A percentile compares a stretch with the other conserved stretches of the same genome.
Conservation (phyloP, 2,113 vertebrate genomes). For the Aphelocoma coerulescens region DNA sequence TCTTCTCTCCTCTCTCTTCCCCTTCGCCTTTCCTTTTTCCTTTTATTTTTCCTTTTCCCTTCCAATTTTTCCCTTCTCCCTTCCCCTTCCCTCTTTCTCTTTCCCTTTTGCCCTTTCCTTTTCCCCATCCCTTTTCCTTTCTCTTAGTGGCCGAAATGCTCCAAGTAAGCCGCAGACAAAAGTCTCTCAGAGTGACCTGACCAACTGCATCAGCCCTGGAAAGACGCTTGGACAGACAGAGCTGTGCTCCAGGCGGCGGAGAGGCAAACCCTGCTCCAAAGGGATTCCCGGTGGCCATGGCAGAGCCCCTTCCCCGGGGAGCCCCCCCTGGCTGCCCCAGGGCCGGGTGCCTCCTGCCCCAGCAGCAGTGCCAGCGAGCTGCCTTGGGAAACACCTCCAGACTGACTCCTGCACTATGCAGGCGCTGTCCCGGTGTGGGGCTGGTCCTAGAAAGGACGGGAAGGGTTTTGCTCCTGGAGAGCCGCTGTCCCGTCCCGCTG, state of each 20-base stretch:
- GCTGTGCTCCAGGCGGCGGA: no score
- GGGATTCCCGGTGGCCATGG: no score
- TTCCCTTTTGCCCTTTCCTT: no score
- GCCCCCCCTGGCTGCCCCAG: no score
- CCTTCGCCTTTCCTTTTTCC: no score
- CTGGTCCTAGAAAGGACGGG: not conserved
- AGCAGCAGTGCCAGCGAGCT: rapidly evolving
- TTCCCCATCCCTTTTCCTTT: not conserved
- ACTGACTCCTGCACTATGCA: rapidly evolving
- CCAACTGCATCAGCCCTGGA: not conserved
- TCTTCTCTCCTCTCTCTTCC: not conserved
- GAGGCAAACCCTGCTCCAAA: not conserved
- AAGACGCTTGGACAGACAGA: not conserved
- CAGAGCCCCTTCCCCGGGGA: not conserved
- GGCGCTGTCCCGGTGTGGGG: rapidly evolving
- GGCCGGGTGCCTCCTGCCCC: not conserved
- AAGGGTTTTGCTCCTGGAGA: not conserved
- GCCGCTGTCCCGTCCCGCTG: rapidly evolving
- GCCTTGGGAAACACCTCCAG: not conserved
- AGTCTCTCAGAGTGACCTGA: not conserved
- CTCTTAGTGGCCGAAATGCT: not conserved
- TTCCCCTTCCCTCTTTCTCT: not conserved
- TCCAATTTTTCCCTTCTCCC: not conserved
- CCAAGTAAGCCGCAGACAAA: not conserved
- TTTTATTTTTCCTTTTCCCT: no score